These are phyloP conservation scores for Lepas anatifera DNA, from an alignment of 2,888 invertebrate genomes.

Conservation along the genomic window DNA sequence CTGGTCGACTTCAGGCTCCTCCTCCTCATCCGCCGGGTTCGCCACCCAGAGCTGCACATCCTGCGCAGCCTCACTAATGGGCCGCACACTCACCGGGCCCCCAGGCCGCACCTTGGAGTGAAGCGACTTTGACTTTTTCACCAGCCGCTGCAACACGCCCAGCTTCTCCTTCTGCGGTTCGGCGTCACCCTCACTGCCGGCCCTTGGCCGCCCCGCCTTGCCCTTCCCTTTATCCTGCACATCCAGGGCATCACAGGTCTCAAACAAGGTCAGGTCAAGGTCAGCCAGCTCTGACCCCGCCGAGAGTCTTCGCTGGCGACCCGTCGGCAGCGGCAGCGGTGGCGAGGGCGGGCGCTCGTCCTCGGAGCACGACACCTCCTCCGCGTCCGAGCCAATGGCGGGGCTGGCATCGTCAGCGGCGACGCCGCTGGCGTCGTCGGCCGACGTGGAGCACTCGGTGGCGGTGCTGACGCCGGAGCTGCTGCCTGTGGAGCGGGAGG, in stretches of 20 bases:
- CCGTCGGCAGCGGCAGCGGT: background rate
- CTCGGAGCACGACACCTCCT: background rate
- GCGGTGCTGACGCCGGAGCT: constrained; percentile 3
- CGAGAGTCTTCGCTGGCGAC: background rate
- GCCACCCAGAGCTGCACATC: no score
- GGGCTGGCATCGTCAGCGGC: background rate
- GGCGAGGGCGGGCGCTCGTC: background rate
- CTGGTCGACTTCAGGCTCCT: no score
- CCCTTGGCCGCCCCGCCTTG: background rate
- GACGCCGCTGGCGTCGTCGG: background rate
- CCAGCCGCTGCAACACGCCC: background rate
- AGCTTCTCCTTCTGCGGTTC: background rate
- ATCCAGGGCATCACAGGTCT: no score
- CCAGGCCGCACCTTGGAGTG: background rate
- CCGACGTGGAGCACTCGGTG: constrained; percentile 1
- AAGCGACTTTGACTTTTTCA: constrained; percentile 2
- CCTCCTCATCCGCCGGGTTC: no score
- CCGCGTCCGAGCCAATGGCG: background rate
- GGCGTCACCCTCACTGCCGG: background rate
- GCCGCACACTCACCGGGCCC: background rate
- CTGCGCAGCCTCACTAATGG: background rate
- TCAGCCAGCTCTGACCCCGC: background rate
- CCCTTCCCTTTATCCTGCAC: background rate
- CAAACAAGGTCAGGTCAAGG: background rate
- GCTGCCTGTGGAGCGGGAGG: background rate